These are phyloP conservation scores for Euproctis similis DNA, from an alignment of 2,888 invertebrate species.

Conservation along the genomic window DNA sequence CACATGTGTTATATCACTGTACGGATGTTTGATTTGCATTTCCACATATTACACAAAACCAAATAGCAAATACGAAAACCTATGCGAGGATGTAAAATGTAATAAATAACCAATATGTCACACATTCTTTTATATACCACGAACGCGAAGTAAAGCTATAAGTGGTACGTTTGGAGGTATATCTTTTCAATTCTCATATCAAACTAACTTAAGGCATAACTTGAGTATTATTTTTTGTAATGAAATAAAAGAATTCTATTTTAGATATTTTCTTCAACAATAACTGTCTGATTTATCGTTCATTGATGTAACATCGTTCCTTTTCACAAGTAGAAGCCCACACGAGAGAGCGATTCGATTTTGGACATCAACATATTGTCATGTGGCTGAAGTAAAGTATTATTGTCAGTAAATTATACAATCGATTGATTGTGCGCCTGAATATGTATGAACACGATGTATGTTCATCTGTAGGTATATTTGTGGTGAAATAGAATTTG, in stretches of 20 bases:
- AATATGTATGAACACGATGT: constrained; percentile 18
- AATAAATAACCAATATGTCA: constrained; percentile 22
- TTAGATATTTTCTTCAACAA: constrained; percentile 46
- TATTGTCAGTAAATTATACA: constrained; percentile 24
- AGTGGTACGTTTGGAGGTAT: too few relatives aligned
- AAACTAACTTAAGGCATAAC: too few relatives aligned
- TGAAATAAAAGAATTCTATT: too few relatives aligned
- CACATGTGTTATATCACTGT: too few relatives aligned
- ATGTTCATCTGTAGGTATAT: constrained; percentile 3
- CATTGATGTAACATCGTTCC: constrained; percentile 37
- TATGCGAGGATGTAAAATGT: constrained; percentile 13
- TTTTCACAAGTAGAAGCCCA: constrained; percentile 41
- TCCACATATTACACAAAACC: too few relatives aligned
- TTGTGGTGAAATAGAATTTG: constrained; percentile 6
- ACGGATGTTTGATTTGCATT: too few relatives aligned
- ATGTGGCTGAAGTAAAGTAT: constrained; percentile 23
- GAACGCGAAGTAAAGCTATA: too few relatives aligned
- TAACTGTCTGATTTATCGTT: constrained; percentile 48
- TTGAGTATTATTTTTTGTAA: too few relatives aligned
- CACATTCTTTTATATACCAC: constrained; percentile 23
- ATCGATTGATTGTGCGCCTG: constrained; percentile 21
- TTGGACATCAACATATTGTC: constrained; percentile 28
- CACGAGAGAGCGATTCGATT: constrained; percentile 33
- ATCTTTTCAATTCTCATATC: constrained; percentile 31
- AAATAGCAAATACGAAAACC: neutral